Percentiles rank a stretch among this genome's conserved stretches.
Conservation (phyloP, 2,888 invertebrate genomes). For the Hypselothyrea guttata region DNA sequence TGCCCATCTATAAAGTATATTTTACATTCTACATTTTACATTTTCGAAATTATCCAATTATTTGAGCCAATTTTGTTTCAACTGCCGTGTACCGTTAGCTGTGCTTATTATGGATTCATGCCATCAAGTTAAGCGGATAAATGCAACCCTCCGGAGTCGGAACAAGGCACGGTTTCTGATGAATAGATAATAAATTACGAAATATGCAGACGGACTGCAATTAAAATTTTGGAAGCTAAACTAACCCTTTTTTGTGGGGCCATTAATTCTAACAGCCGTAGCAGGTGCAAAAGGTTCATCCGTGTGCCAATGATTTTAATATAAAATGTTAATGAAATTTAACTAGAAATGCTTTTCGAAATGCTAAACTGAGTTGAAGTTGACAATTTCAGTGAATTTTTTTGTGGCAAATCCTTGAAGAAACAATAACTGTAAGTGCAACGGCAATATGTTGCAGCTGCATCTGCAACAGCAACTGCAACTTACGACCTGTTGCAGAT, state of each 20-base stretch:
- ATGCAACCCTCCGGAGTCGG: slow-evolving; percentile 46
- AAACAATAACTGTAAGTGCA: slow-evolving; percentile 23
- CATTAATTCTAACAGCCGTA: slow-evolving; percentile 56
- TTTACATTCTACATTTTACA: slow-evolving; percentile 1
- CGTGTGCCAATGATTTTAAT: slow-evolving; percentile 47
- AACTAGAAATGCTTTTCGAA: not conserved
- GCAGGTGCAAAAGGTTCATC: slow-evolving; percentile 46
- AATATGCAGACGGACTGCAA: slow-evolving; percentile 42
- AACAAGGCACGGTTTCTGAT: slow-evolving; percentile 41
- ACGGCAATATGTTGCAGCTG: slow-evolving; percentile 34
- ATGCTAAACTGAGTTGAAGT: slow-evolving; percentile 1
- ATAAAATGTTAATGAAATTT: slow-evolving; percentile 32
- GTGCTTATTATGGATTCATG: slow-evolving; percentile 30
- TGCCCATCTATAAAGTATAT: not conserved
- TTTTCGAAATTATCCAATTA: slow-evolving; percentile 15
- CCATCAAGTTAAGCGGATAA: slow-evolving; percentile 11
- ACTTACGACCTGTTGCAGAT: slow-evolving; percentile 54
- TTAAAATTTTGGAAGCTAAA: slow-evolving; percentile 41
- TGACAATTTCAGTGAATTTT: slow-evolving; percentile 70
- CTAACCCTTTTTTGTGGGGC: slow-evolving; percentile 39
- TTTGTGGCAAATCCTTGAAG: slow-evolving; percentile 58
- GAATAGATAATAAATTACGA: slow-evolving; percentile 64
- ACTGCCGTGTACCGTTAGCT: slow-evolving; percentile 25
- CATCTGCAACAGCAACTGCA: slow-evolving; percentile 47
- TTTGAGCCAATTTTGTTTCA: slow-evolving; percentile 15